These are phyloP conservation scores for Diarsia mendica DNA, from an alignment of 2,888 invertebrate species.

Conservation along the genomic window DNA sequence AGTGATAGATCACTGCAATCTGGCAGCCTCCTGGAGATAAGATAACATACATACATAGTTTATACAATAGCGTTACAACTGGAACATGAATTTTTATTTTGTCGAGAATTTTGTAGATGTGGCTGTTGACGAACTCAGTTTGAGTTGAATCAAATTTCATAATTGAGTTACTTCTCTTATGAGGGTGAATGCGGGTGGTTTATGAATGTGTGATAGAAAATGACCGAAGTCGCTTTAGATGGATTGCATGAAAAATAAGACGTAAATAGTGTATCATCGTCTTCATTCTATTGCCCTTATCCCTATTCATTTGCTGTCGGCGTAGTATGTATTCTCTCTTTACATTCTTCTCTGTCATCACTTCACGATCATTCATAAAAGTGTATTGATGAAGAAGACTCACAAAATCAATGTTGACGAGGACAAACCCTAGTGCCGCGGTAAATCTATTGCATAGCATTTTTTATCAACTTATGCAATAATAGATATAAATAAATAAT, in stretches of 20 bases:
- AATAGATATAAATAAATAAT: too few relatives aligned
- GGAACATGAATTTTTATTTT: slow-evolving; percentile 30
- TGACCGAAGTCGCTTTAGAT: not conserved
- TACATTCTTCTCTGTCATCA: too few relatives aligned
- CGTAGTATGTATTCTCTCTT: too few relatives aligned
- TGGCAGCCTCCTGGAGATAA: slow-evolving; percentile 59
- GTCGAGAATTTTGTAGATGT: not conserved
- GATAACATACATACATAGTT: slow-evolving; percentile 48
- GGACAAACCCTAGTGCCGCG: not conserved
- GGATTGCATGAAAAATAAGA: not conserved
- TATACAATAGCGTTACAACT: slow-evolving; percentile 44
- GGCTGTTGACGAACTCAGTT: slow-evolving; percentile 3
- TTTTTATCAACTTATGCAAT: too few relatives aligned
- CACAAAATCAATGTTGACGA: not conserved
- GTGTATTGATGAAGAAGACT: not conserved
- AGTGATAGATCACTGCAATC: slow-evolving; percentile 58
- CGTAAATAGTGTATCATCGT: too few relatives aligned
- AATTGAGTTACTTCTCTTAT: not conserved
- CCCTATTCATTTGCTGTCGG: too few relatives aligned
- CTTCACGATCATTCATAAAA: not conserved
- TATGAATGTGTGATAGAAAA: not conserved
- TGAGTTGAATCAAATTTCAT: not conserved
- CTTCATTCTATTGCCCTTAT: too few relatives aligned
- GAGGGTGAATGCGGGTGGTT: not conserved
- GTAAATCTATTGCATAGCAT: too few relatives aligned